Evolutionary conservation across 2,888 invertebrate genomes (phyloP).

Genomic region (Cryptus viduatorius): DNA sequence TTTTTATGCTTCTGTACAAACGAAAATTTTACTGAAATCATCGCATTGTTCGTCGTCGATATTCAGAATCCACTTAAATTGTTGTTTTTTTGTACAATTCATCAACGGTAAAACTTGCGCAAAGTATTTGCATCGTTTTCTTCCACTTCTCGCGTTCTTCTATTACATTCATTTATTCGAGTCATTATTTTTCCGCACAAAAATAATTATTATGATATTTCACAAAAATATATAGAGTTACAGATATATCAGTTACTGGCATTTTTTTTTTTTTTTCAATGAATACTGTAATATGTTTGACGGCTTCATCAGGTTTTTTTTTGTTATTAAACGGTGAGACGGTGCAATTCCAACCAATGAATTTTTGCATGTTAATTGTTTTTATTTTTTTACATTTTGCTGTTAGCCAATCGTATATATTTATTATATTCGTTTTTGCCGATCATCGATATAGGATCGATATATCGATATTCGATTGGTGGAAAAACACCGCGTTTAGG

Average conservation of each 20-base stretch:
- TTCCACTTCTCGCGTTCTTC: background rate
- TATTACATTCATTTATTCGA: conserved; percentile 16
- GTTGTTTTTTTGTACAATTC: background rate
- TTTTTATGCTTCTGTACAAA: background rate
- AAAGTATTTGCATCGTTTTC: conserved; percentile 1
- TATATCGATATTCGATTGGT: conserved; percentile 29
- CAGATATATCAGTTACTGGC: conserved; percentile 46
- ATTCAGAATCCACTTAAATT: background rate
- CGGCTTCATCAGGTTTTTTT: conserved; percentile 34
- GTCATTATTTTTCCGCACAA: conserved; percentile 40
- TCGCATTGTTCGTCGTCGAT: background rate
- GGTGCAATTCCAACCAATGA: conserved; percentile 40
- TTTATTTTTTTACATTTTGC: conserved; percentile 18
- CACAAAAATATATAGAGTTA: conserved; percentile 68
- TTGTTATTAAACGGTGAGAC: conserved; percentile 18
- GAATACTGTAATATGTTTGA: conserved; percentile 54
- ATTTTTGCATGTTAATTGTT: conserved; percentile 5
- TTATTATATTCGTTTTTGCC: background rate
- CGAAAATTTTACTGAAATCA: background rate
- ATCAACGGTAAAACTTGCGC: background rate
- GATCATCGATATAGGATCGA: background rate
- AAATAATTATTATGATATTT: conserved; percentile 62
- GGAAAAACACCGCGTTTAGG: conserved; percentile 64
- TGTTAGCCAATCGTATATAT: background rate
- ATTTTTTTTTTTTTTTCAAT: conserved; percentile 8